Conservation (phyloP, 37 sponge, comb jelly and placozoan species). For the Aphrocallistes beatrix region DNA sequence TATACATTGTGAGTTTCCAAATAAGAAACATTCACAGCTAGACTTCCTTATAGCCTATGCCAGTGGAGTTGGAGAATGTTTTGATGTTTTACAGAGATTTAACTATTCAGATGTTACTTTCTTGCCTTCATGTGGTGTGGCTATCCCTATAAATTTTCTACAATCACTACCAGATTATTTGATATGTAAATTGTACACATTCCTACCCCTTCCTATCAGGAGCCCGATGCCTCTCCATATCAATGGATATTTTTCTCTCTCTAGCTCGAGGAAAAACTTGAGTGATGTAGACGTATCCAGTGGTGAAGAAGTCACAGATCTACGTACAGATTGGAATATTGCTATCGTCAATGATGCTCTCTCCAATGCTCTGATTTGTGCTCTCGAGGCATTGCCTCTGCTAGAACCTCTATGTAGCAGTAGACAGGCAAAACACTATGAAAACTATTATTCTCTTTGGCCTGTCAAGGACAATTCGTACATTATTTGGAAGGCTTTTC, state of each 20-base stretch:
- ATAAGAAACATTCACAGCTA: neutral
- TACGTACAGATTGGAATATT: neutral
- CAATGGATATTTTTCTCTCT: neutral
- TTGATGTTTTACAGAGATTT: neutral
- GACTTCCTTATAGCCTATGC: neutral
- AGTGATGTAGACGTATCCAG: neutral
- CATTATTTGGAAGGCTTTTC: neutral
- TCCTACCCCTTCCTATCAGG: neutral
- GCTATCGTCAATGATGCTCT: neutral
- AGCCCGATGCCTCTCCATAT: neutral
- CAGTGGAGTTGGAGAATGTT: neutral
- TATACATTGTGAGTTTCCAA: neutral
- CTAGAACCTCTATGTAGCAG: neutral
- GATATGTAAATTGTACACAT: neutral
- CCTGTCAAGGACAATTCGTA: neutral
- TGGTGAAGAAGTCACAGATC: neutral
- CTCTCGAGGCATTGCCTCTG: neutral
- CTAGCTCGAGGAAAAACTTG: neutral
- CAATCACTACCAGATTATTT: neutral
- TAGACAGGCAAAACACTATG: neutral
- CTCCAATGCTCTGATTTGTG: neutral
- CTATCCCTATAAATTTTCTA: neutral
- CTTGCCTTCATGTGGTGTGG: neutral
- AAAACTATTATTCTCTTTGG: slow-evolving; percentile 11
- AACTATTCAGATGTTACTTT: neutral